Base-by-base conservation (phyloP, 2,797 vertebrate species). In the Ispidina lecontei region DNA sequence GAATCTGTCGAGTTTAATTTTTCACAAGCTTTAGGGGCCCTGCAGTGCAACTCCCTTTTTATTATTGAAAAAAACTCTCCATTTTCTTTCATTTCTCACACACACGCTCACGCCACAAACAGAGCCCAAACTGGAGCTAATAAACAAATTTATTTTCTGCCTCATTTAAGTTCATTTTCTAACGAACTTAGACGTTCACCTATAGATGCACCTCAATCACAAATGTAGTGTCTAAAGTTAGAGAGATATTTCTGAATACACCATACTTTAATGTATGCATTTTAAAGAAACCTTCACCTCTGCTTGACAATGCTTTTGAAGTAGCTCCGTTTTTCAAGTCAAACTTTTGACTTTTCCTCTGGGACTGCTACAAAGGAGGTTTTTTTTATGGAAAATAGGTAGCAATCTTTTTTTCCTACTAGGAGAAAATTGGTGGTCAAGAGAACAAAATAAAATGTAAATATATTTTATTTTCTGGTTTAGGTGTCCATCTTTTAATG, bases 1-100 rank as follows among this genome's bases (percentile, higher is more conserved):
- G 99, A 99, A 99, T 99, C 98, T 98, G 98, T 99, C 99, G 98
- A 98, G 98, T 99, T 99, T 99, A 99, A 99, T 99, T 99, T 99
- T 99, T 99, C 98, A 99, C 98, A 98, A 99, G 98, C 98, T 98
- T 98, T 98, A 98, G 98, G 97, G 97, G 98, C 98, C 98, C 98
- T 96, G 98, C 96, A 98, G 98, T 98, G 98, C 97, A 97, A 96
- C 98, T 98, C 98, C 97, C 97, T 98, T 98, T 98, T 97, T 98
- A 98, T 98, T 98, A 98, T 98, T 98, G 98, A 98, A 97, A 96
- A 98, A 98, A 97, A 44, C 98, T 97, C 97, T 98, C 93, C 62
- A 98, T 98, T 98, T 95, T 97, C 97, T 98, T 98, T 97, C 96
- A 97, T 98, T 97, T 94, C 89, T 90, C 63, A 17, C 92, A 70